Conservation (phyloP, 1,140 invertebrate genomes). For the Littorina saxatilis region DNA sequence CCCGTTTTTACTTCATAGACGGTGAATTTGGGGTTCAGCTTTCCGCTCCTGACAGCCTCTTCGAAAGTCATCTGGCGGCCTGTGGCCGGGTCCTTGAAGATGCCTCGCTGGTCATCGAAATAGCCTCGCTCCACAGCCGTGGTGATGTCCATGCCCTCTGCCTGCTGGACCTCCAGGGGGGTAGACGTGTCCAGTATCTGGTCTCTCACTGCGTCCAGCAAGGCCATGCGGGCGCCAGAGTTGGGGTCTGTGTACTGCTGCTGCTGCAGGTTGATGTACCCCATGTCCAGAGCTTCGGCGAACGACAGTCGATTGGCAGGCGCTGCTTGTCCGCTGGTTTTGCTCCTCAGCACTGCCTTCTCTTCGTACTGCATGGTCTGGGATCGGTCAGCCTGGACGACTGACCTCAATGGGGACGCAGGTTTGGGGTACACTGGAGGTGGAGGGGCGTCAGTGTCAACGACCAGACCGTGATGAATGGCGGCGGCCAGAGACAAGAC, state of each 20-base stretch:
- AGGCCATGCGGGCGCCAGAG: constrained; percentile 84
- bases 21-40: constrained; percentile 75
- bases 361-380: constrained; percentile 22
- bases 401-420: not conserved
- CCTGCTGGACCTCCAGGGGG: constrained; percentile 63
- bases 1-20: constrained; percentile 77
- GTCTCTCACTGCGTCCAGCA: constrained; percentile 89
- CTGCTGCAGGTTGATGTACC: constrained; percentile 86
- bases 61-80: constrained; percentile 75
- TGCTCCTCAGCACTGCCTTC: constrained; percentile 39
- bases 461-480: constrained; percentile 79
- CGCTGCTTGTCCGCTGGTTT: constrained; percentile 33
- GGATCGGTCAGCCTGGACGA: not conserved
- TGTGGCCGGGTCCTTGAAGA: constrained; percentile 87
- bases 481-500: constrained; percentile 88
- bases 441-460: constrained; percentile 42
- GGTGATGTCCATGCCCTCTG: constrained; percentile 81
- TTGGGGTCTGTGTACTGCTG: constrained; percentile 86
- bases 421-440: constrained; percentile 33
- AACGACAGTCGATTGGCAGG: constrained; percentile 61
- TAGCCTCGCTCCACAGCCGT: constrained; percentile 86
- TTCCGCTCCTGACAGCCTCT: constrained; percentile 63
- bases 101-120: constrained; percentile 87
- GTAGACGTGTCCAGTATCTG: constrained; percentile 82
- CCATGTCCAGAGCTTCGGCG: constrained; percentile 74